A percentile compares a stretch with the other conserved stretches of the same genome.
Conservation (phyloP, 2,797 vertebrate species). For the Lacerta agilis region DNA sequence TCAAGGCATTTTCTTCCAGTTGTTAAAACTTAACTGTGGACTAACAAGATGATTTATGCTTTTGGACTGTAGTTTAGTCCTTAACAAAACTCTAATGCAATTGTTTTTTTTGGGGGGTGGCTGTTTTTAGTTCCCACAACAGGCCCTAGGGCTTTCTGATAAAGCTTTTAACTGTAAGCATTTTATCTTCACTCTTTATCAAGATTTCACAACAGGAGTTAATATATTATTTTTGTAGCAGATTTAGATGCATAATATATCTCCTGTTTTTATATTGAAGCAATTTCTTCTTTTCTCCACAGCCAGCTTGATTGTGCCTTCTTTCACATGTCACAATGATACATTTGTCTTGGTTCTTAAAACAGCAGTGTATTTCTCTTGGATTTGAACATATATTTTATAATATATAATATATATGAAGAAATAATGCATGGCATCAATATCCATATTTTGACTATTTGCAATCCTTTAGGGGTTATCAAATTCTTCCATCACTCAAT, state of each 20-base stretch:
- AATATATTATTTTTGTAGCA: constrained; percentile 42
- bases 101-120: constrained; percentile 33
- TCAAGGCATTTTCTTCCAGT: constrained; percentile 43
- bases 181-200: constrained; percentile 55
- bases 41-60: constrained; percentile 67
- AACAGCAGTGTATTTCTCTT: constrained; percentile 28
- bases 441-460: constrained; percentile 1
- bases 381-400: not conserved
- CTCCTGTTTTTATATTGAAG: constrained; percentile 54
- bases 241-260: constrained; percentile 45
- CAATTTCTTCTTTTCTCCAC: constrained; percentile 27
- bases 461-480: not conserved
- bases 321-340: constrained; percentile 8
- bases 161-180: constrained; percentile 58
- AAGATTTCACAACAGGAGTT: constrained; percentile 52
- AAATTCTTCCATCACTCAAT: not conserved
- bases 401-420: not conserved
- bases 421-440: not conserved
- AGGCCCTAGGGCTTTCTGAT: constrained; percentile 49
- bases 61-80: constrained; percentile 48
- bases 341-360: constrained; percentile 38
- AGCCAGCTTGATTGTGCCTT: constrained; percentile 20
- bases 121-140: constrained; percentile 37
- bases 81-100: constrained; percentile 58
- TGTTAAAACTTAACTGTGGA: constrained; percentile 50